phyloP scores from a whole-genome alignment of 2,888 invertebrate species.

The Phania funesta region DNA sequence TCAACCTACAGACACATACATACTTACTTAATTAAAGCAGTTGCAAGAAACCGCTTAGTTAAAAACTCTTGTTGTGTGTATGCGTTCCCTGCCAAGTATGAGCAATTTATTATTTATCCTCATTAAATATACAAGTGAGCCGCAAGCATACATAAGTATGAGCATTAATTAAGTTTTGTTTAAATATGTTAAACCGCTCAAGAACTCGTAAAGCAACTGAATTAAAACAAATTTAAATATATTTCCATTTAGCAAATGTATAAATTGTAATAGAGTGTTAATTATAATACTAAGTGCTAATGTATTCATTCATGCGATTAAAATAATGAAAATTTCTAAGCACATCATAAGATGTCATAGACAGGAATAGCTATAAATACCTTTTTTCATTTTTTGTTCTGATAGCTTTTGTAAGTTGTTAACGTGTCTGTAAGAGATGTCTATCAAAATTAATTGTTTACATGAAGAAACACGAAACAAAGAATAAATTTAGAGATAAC shows the following conservation, averaged over 20 bases:
- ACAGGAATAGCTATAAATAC: not conserved
- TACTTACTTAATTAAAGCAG: no score
- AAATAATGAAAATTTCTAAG: conserved; percentile 8
- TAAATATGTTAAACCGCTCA: no score
- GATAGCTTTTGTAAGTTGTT: not conserved
- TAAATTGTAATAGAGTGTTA: not conserved
- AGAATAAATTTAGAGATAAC: conserved; percentile 12
- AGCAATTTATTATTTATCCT: not conserved
- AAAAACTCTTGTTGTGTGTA: no score
- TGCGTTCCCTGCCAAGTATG: not conserved
- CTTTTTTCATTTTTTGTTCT: not conserved
- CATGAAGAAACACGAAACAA: not conserved
- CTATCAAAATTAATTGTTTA: conserved; percentile 38
- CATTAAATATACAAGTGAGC: not conserved
- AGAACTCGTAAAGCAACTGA: no score
- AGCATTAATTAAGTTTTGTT: not conserved
- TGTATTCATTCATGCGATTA: not conserved
- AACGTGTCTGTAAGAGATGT: conserved; percentile 3
- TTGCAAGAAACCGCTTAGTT: no score
- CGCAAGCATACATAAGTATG: not conserved
- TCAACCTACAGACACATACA: no score
- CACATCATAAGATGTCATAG: not conserved
- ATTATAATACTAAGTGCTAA: not conserved
- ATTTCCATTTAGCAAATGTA: not conserved
- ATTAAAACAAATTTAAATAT: not conserved